phyloP scores from a whole-genome alignment of 2,113 vertebrate genomes.

The Catagonus wagneri region DNA sequence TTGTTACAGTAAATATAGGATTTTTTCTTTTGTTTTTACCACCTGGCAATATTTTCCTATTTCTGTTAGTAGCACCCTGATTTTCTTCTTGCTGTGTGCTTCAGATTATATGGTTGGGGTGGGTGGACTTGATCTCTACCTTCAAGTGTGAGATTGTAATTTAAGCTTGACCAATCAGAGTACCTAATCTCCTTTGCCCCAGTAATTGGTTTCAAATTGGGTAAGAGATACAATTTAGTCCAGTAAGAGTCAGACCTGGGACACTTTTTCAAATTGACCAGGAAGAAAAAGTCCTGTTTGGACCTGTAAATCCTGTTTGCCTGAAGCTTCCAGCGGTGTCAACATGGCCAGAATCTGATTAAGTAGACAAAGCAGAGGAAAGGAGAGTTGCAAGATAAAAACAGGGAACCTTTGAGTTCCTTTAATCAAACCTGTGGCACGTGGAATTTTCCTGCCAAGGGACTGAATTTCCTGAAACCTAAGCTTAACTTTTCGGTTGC shows the following conservation, averaged over 20 bases:
- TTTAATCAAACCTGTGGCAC: neutral
- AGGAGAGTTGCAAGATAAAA: neutral
- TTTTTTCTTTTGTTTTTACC: neutral
- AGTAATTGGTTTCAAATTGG: neutral
- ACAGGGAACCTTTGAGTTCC: neutral
- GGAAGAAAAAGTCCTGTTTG: neutral
- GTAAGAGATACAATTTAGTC: neutral
- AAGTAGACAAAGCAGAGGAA: neutral
- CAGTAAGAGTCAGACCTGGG: neutral
- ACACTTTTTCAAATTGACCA: neutral
- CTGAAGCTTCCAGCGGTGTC: neutral
- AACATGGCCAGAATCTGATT: neutral
- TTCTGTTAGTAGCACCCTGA: neutral
- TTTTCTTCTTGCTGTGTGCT: neutral
- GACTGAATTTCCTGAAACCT: neutral
- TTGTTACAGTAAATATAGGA: neutral
- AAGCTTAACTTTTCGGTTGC: neutral
- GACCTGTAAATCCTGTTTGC: neutral
- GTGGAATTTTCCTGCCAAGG: too few species aligned
- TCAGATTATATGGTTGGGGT: neutral
- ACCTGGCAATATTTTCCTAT: neutral
- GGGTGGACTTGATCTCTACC: neutral
- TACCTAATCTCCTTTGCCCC: neutral
- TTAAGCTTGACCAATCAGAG: neutral
- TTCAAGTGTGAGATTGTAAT: neutral